A percentile compares a stretch with the other conserved stretches of the same genome.
Evolutionary conservation across 2,797 vertebrate species (phyloP).

Genomic region (Brachyrhaphis roseni): DNA sequence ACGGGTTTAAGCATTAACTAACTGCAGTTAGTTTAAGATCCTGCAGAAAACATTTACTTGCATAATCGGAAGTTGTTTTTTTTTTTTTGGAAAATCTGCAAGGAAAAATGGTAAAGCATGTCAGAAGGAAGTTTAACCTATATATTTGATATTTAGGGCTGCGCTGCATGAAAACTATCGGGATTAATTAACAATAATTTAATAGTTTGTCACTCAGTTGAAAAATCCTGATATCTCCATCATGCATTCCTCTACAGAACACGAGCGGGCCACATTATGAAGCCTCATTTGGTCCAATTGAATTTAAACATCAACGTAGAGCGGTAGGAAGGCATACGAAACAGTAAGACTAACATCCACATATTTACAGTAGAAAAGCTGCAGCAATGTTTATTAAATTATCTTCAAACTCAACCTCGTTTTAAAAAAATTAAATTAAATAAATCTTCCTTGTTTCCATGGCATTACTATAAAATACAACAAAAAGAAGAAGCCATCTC

Average conservation of each 20-base stretch:
- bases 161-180: too few relatives aligned
- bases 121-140: neutral
- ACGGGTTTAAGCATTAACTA: too few relatives aligned
- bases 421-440: neutral
- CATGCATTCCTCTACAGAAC: neutral
- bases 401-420: neutral
- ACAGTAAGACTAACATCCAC: neutral
- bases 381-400: neutral
- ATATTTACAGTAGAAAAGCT: neutral
- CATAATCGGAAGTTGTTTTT: neutral
- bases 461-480: slow-evolving; percentile 37
- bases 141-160: neutral
- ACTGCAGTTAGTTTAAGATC: too few relatives aligned
- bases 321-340: neutral
- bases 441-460: slow-evolving; percentile 59
- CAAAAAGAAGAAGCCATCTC: slow-evolving; percentile 58
- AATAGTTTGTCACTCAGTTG: neutral
- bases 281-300: neutral
- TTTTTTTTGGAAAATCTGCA: neutral
- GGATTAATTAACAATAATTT: too few relatives aligned
- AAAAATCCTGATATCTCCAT: neutral
- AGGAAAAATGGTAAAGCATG: neutral
- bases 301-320: neutral
- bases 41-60: neutral
- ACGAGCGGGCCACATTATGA: neutral